A percentile compares a stretch with the other conserved stretches of the same genome.
Conservation (phyloP, 2,113 vertebrate genomes). For the Reinhardtius hippoglossoides region DNA sequence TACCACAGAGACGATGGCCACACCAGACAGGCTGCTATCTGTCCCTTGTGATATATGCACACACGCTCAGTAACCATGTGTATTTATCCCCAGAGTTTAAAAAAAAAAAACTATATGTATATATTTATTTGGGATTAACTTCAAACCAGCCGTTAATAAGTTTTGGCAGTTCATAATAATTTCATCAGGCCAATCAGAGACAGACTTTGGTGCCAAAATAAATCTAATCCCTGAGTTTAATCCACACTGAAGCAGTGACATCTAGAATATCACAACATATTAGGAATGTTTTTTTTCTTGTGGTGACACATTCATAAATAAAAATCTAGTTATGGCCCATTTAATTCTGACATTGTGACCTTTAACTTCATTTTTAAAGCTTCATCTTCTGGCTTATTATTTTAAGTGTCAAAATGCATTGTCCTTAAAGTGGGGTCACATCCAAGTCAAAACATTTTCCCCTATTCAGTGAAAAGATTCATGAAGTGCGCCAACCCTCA, state of each 20-base stretch:
- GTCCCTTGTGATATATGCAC: not conserved
- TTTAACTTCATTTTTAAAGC: slow-evolving; percentile 1
- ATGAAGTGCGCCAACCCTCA: no score
- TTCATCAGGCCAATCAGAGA: not conserved
- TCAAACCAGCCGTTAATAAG: not conserved
- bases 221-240: not conserved
- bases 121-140: not conserved
- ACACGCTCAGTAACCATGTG: not conserved
- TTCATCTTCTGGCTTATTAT: not conserved
- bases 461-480: not conserved
- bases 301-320: no score
- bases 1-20: slow-evolving; percentile 22
- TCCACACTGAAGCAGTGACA: not conserved
- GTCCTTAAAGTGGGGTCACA: not conserved
- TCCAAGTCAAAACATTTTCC: not conserved
- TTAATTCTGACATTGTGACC: not conserved
- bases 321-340: not conserved
- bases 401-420: not conserved
- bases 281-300: not conserved
- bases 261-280: not conserved
- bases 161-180: not conserved
- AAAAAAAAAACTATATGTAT: not conserved
- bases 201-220: not conserved
- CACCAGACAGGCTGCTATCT: slow-evolving; percentile 7
- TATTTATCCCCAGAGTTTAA: not conserved